Evolutionary conservation across 1,140 invertebrate genomes (phyloP), one percentile per base, ranked within the genome.

Genomic region (Drosophila ficusphila): DNA sequence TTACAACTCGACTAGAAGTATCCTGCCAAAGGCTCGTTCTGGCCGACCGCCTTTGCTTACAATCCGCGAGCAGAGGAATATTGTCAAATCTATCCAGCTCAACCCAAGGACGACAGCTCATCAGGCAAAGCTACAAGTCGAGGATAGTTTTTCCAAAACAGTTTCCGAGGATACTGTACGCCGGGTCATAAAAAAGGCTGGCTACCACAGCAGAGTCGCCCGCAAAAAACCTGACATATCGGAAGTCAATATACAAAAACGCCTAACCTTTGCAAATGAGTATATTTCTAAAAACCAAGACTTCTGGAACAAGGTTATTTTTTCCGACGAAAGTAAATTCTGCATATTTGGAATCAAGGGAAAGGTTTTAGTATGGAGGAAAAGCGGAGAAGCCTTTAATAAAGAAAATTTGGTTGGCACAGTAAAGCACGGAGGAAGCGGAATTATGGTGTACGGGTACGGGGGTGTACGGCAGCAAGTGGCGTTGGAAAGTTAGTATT

Each of bases 261-360:
- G 64, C 12, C 9, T 76, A 52, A 25, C 42, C 6, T 89, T 79
- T 57, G 68, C 68, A 14, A 74, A 76, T 46, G 34, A 73, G 11
- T 54, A 57, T 44, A 34, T 70, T 12, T 56, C 54, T 4, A 65
- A 36, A 29, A n/a, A 25, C 2, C 8, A 18, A 46, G 49, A 42
- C 21, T 62, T 68, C 19, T 76, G 69, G 77, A 52, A 58, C 8
- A 67, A 54, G 39, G 41, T 77, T 0, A 73, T 86, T 31, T 85
- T 65, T 71, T 77, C 67, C 16, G 88, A 90, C 18, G 72, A 89
- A 61, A 64, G 64, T 7, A 88, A 79, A 77, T 86, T 90, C 7
- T 70, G 75, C 21, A 53, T 79, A 21, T 77, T 79, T 21, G 68
- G 54, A 19, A 58, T 53, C 2, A 54, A 85, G 18, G 38, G 38